Evolutionary conservation across 2,113 vertebrate genomes (phyloP), one percentile per base, ranked within the genome.

Genomic region (Myotis yumanensis): DNA sequence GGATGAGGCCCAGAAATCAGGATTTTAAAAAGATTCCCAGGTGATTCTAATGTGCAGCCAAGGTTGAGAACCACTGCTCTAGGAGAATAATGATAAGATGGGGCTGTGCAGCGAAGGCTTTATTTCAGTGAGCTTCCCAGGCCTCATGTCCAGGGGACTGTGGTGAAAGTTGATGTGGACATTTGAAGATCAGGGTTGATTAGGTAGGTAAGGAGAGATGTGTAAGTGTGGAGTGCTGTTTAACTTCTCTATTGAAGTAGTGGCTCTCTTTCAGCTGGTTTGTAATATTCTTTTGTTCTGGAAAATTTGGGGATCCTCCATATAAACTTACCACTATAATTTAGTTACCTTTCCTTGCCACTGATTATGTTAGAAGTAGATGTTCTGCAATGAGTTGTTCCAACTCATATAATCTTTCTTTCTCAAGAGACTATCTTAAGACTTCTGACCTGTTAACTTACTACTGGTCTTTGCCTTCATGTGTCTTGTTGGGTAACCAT

Each of bases 311-410:
- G 68, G 17, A 52, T 73, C 46, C 64, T 82, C 17, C 90, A 28
- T 20, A 77, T 85, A 81, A 76, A 48, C 9, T 35, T 88, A 86
- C 11, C 35, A 57, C 30, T 88, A 35, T 89, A 93, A 89, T 93
- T 73, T 86, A 94, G 82, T 93, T 79, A 95, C 32, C 14, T 59
- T 88, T 88, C 43, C 79, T 82, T 92, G 48, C 40, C 76, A 46
- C 59, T 6, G 37, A 77, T 62, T 80, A 1, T 64, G 11, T 79
- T 92, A 46, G 23, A 89, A 75, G 48, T 93, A 69, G 62, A 91
- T 86, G 3, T 1, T 90, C 11, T 81, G 5, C 62, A 68, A 37
- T 28, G 64, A 54, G 12, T 43, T 69, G n/a, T 23, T 91, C 52
- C 43, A 46, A 86, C 9, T 80, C 2, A 18, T n/a, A 25, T 35